phyloP scores from a whole-genome alignment of 1,140 invertebrate genomes.

The Aphis gossypii region DNA sequence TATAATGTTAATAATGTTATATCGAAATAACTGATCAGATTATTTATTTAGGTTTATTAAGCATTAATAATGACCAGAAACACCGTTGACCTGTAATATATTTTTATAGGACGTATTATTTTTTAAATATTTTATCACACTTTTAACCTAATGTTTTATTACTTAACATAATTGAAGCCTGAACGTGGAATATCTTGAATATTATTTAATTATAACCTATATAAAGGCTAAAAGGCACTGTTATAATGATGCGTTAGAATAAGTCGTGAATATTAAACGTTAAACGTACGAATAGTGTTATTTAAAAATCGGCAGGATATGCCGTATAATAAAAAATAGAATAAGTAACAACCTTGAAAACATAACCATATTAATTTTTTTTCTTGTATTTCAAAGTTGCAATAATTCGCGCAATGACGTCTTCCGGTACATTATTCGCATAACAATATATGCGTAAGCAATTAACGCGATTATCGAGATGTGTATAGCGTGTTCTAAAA shows the following conservation, averaged over 20 bases:
- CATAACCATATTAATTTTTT: background rate
- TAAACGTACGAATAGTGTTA: background rate
- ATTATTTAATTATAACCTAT: background rate
- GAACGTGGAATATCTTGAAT: background rate
- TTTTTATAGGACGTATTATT: background rate
- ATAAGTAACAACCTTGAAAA: background rate
- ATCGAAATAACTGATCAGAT: background rate
- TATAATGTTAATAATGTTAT: background rate
- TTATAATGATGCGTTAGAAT: background rate
- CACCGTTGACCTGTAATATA: background rate
- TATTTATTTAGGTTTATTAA: background rate
- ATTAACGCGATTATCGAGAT: conserved; percentile 10
- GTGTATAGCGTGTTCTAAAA: background rate
- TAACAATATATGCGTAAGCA: conserved; percentile 1
- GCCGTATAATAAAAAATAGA: background rate
- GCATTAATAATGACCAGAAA: background rate
- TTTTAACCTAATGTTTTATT: no score
- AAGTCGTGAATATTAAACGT: background rate
- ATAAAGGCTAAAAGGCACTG: no score
- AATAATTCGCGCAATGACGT: background rate
- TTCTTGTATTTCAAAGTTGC: background rate
- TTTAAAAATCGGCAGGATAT: background rate
- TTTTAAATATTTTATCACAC: background rate
- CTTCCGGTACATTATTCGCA: background rate
- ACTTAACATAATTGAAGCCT: background rate